These are phyloP conservation scores for Aphis craccivora DNA, from an alignment of 1,140 invertebrate species.

Conservation along the genomic window DNA sequence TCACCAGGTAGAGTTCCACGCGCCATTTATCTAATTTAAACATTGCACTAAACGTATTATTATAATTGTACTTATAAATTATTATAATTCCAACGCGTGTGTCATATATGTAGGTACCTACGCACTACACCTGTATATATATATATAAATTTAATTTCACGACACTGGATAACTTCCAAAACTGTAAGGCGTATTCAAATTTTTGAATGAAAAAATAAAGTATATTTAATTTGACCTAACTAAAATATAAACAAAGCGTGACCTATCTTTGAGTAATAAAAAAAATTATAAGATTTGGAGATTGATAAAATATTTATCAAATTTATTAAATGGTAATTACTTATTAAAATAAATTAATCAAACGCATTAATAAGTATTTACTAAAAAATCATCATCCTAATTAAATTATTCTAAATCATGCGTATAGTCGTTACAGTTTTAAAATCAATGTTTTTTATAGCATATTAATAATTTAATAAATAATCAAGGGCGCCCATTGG, in stretches of 20 bases:
- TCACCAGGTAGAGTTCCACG: slow-evolving; percentile 14
- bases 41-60: slow-evolving; percentile 12
- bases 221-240: not conserved
- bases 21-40: slow-evolving; percentile 41
- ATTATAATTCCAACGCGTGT: not conserved
- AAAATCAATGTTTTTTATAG: not conserved
- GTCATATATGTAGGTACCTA: slow-evolving; percentile 12
- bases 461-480: not conserved
- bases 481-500: too few species aligned
- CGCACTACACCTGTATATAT: not conserved
- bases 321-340: not conserved
- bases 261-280: not conserved
- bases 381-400: not conserved
- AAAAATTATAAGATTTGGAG: too few species aligned
- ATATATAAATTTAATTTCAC: not conserved
- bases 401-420: not conserved
- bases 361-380: not conserved
- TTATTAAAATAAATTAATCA: not conserved
- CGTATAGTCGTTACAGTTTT: not conserved
- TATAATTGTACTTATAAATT: slow-evolving; percentile 40
- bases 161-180: slow-evolving; percentile 21
- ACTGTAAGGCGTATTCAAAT: not conserved
- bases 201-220: not conserved
- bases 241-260: not conserved
- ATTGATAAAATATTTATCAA: not conserved